Evolutionary conservation across 1,140 invertebrate genomes (phyloP), one percentile per base, ranked within the genome.

Genomic region (Bombyx mori): DNA sequence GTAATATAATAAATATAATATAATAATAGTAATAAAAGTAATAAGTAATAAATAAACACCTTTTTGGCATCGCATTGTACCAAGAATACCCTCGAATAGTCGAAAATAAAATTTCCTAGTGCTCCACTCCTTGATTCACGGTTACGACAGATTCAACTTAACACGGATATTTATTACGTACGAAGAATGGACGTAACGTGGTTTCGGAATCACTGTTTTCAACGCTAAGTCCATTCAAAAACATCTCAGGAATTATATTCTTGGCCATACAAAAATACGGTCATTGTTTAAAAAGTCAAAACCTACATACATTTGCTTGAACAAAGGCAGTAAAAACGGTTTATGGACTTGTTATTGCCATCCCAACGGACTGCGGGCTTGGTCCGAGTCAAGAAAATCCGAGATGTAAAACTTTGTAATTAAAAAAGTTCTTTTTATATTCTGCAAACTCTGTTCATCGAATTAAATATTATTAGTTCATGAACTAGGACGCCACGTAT

Each of bases 281-380:
- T 76, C 73, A 83, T 86, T 83, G 80, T 83, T 86, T 86, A 86
- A 86, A 86, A 86, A 86, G 77, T 82, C 81, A 73, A 80, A 82
- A 81, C 79, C 76, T 76, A 82, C 80, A 83, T 86, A 84, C 76
- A 83, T 86, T 84, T 82, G 73, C 63, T 80, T 75, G 82, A 84
- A 86, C 82, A 86, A 86, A 84, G 77, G 82, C 82, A 86, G 81
- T 86, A 82, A 86, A 86, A 84, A 84, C 82, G 78, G 77, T 86
- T 86, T 86, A 86, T 86, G 79, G 82, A 80, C 78, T 86, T 86
- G 82, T 86, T 86, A 86, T 86, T 82, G 82, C 77, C 71, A 63
- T 84, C 72, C 77, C 78, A 62, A 71, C 71, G 80, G 82, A 83
- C 82, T 71, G 52, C 57, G 52, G 10, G 68, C 42, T 7, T 75